These are phyloP conservation scores for Drosophila picticornis DNA, from an alignment of 2,888 invertebrate genomes.

Conservation along the genomic window DNA sequence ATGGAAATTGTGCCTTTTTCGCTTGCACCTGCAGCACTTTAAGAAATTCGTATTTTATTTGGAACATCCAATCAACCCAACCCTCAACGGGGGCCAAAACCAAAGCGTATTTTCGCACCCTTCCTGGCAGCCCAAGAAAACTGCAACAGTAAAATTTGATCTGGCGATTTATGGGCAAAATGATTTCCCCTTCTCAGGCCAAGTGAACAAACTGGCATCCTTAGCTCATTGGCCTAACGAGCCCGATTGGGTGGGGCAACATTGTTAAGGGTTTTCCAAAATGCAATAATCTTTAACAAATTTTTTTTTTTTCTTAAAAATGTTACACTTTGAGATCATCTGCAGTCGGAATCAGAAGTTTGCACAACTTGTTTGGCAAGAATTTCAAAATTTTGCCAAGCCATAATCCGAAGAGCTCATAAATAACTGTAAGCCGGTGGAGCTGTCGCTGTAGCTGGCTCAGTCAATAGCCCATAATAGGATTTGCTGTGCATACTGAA, in stretches of 20 bases:
- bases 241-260: too few species aligned
- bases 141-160: constrained; percentile 46
- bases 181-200: neutral
- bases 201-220: neutral
- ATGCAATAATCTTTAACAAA: neutral
- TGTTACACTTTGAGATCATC: neutral
- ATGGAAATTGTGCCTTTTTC: constrained; percentile 37
- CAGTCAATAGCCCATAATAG: constrained; percentile 39
- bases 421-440: constrained; percentile 17
- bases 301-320: too few species aligned
- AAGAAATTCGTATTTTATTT: constrained; percentile 22
- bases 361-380: neutral
- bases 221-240: too few species aligned
- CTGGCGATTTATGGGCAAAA: too few species aligned
- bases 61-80: neutral
- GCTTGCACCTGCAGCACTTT: constrained; percentile 41
- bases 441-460: constrained; percentile 1
- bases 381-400: neutral
- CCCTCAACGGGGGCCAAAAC: neutral
- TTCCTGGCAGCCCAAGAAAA: constrained; percentile 20
- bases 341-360: neutral
- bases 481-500: constrained; percentile 39
- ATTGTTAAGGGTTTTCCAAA: neutral
- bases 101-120: constrained; percentile 42
- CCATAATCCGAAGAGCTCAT: constrained; percentile 8